Evolutionary conservation across 2,113 vertebrate species (phyloP).

Genomic region (Archocentrus centrarchus): DNA sequence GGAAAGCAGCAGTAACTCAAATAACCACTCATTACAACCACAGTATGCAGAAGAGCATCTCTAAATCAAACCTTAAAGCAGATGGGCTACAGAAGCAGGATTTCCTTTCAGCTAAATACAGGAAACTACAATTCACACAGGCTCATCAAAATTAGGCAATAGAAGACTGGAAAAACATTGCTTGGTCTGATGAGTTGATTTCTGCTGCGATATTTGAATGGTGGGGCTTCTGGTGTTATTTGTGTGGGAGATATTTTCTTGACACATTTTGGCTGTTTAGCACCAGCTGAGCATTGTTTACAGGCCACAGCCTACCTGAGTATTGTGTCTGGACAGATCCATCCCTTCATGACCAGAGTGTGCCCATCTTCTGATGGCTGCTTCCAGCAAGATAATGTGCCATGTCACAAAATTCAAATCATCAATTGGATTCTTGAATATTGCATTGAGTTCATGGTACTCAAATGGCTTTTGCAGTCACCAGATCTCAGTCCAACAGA

Average conservation of each 20-base stretch:
- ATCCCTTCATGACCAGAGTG: background rate
- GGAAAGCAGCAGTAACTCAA: too few relatives aligned
- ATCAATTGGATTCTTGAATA: constrained; percentile 1
- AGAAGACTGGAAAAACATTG: too few relatives aligned
- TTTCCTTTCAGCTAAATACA: background rate
- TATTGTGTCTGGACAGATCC: background rate
- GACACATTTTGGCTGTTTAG: background rate
- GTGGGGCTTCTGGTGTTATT: background rate
- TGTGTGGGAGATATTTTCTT: background rate
- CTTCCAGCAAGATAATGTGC: background rate
- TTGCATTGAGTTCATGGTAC: accelerated
- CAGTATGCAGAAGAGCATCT: background rate
- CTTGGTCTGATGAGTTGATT: too few relatives aligned
- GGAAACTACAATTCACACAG: too few relatives aligned
- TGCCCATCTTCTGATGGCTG: background rate
- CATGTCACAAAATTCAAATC: background rate
- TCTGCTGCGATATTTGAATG: too few relatives aligned
- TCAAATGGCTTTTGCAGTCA: background rate
- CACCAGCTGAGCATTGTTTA: background rate
- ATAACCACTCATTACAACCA: background rate
- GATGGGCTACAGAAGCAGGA: accelerated
- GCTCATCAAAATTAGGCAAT: too few relatives aligned
- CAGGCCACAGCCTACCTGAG: background rate
- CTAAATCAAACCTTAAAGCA: background rate
- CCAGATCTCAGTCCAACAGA: background rate